These are phyloP conservation scores for Ormyrus labotus DNA, from an alignment of 2,888 invertebrate species.

Conservation along the genomic window DNA sequence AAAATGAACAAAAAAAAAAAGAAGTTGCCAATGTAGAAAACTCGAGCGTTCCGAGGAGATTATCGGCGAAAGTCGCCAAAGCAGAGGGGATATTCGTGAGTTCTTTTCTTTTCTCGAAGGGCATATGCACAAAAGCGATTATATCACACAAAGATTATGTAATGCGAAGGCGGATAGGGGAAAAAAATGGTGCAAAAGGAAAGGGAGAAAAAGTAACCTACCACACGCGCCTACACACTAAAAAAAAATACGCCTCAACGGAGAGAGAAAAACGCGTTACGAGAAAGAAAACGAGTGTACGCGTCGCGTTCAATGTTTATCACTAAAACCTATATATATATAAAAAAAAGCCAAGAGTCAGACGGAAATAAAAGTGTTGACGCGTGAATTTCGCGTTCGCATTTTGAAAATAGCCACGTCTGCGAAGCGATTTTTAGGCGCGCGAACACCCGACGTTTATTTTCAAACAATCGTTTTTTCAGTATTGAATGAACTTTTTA, in stretches of 20 bases:
- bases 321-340: slow-evolving; percentile 13
- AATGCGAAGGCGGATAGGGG: slow-evolving; percentile 1
- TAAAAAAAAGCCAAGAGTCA: neutral
- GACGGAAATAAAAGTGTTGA: neutral
- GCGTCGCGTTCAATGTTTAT: neutral
- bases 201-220: slow-evolving; percentile 9
- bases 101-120: slow-evolving; percentile 22
- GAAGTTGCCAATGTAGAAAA: slow-evolving; percentile 39
- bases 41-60: slow-evolving; percentile 22
- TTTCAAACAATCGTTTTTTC: slow-evolving; percentile 57
- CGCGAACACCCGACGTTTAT: slow-evolving; percentile 51
- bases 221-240: slow-evolving; percentile 19
- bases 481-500: slow-evolving; percentile 45
- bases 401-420: neutral
- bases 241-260: slow-evolving; percentile 7
- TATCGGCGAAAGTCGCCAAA: slow-evolving; percentile 31
- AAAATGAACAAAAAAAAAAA: slow-evolving; percentile 3
- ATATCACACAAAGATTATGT: slow-evolving; percentile 21
- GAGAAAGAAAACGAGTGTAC: neutral
- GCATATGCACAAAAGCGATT: slow-evolving; percentile 23
- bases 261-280: neutral
- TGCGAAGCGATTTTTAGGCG: slow-evolving; percentile 9
- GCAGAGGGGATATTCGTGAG: slow-evolving; percentile 19
- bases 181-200: neutral
- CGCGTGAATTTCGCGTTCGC: neutral